Evolutionary conservation across 2,888 invertebrate species (phyloP).

Genomic region (Melanchra persicariae): DNA sequence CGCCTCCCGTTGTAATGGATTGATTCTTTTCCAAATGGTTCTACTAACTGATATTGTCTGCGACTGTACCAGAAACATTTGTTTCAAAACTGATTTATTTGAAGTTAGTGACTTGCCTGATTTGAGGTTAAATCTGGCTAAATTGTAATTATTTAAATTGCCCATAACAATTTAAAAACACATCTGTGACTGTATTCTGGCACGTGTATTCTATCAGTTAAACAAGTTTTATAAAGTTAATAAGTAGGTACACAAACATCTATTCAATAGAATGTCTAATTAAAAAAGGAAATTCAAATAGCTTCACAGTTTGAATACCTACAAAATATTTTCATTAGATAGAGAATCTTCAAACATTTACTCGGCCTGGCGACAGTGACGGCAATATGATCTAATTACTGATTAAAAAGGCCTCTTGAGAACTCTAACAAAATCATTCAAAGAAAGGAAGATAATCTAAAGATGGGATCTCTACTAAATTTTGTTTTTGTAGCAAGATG

Average conservation of each 20-base stretch:
- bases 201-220: not conserved
- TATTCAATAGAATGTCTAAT: not conserved
- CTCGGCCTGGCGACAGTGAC: slow-evolving; percentile 20
- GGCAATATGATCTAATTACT: slow-evolving; percentile 59
- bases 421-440: slow-evolving; percentile 55
- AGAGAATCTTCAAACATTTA: slow-evolving; percentile 40
- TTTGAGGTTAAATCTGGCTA: not conserved
- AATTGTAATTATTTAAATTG: not conserved
- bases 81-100: slow-evolving; percentile 19
- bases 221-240: not conserved
- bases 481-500: slow-evolving; percentile 54
- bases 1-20: slow-evolving; percentile 60
- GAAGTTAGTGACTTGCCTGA: not conserved
- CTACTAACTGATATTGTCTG: slow-evolving; percentile 42
- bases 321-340: slow-evolving; percentile 40
- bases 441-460: slow-evolving; percentile 52
- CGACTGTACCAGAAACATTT: slow-evolving; percentile 41
- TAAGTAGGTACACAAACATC: not conserved
- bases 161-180: not conserved
- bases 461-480: slow-evolving; percentile 54
- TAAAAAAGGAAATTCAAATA: slow-evolving; percentile 30
- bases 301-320: slow-evolving; percentile 18
- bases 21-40: slow-evolving; percentile 63
- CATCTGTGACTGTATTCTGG: not conserved
- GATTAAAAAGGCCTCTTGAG: slow-evolving; percentile 51